Evolutionary conservation across 2,888 invertebrate genomes (phyloP), one percentile per base, ranked within the genome.

Genomic region (Plutella xylostella): DNA sequence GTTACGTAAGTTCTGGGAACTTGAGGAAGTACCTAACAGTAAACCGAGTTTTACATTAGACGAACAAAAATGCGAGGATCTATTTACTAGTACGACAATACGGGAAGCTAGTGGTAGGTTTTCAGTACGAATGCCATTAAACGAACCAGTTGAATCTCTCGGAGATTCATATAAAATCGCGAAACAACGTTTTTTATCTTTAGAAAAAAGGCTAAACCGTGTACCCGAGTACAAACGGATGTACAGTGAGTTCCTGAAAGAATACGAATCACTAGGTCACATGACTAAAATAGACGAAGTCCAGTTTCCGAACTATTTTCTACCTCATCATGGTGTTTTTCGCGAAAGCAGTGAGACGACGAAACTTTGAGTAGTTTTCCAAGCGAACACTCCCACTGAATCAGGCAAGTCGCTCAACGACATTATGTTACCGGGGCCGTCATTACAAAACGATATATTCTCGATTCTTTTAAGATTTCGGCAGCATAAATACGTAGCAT

Each of bases 351-450:
- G 25, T 15, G 12, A 5, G 12, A 43, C 38, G 11, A 46, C 43
- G 4, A 25, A 28, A 18, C 19, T 30, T n/a, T 30, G 50, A 1
- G 50, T 49, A 0, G 52, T 53, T 2, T 55, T 52, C 31, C 48
- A 54, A 18, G 51, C 46, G 2, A 49, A 51, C 1, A 45, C 50
- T 1, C 43, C 45, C 21, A 52, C 53, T 1, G 46, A 45, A 0
- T 46, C 52, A 1, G 50, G 51, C 4, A 49, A 47, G 9, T 54
- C 53, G 5, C 37, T 57, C 9, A 58, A 55, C 6, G 50, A 53
- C 6, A 48, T 55, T 17, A 53, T 54, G 34, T 18, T 17, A 1
- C 35, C 47, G 15, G 51, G 55, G 0, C 50, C 55, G 2, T 22
- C 43, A 1, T 37, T 55, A 6, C 54, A 56, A 31, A 49, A 49